phyloP scores from a whole-genome alignment of 2,113 vertebrate genomes.

The Actenoides hombroni region DNA sequence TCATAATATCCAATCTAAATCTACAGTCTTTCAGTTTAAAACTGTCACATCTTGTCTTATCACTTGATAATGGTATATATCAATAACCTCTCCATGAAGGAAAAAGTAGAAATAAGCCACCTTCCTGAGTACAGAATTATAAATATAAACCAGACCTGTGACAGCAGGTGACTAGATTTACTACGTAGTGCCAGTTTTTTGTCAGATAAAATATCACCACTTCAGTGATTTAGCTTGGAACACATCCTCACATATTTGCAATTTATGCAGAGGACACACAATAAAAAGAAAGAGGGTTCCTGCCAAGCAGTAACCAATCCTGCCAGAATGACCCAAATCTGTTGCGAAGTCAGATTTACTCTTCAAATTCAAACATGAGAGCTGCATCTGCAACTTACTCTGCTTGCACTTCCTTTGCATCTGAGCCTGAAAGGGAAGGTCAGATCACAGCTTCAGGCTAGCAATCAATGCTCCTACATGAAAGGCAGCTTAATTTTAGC shows the following conservation, averaged over 20 bases:
- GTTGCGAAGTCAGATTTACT: conserved; percentile 50
- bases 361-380: conserved; percentile 28
- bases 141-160: background rate
- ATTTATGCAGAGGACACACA: background rate
- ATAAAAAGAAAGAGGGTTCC: background rate
- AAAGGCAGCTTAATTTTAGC: background rate
- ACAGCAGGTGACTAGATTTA: background rate
- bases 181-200: background rate
- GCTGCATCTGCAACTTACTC: background rate
- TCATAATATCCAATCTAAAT: background rate
- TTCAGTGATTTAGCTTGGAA: conserved; percentile 21
- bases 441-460: background rate
- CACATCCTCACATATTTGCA: conserved; percentile 42
- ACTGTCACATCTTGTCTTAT: background rate
- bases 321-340: conserved; percentile 26
- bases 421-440: conserved; percentile 30
- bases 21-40: background rate
- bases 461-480: background rate
- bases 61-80: background rate
- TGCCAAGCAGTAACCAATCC: conserved; percentile 40
- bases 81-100: background rate
- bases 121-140: background rate
- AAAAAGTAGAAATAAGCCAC: background rate
- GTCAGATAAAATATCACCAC: conserved; percentile 7
- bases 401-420: background rate